Evolutionary conservation across 2,797 vertebrate species (phyloP), one percentile per base, ranked within the genome.

Genomic region (Cheirogaleus major): DNA sequence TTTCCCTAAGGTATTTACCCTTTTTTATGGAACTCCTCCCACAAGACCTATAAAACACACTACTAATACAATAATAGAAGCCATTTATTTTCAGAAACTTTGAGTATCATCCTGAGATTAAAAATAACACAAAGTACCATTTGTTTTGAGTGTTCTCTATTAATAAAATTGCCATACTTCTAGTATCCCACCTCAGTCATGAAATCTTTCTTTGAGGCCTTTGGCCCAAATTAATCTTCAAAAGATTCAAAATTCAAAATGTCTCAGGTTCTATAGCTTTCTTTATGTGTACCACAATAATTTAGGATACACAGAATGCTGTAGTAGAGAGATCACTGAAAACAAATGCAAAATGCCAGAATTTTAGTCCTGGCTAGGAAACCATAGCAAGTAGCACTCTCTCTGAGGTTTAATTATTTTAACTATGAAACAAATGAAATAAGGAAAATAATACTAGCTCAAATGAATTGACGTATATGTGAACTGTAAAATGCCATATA

Each of bases 41-140:
- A 27, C 30, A 79, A 2, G 72, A 9, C 67, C 41, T 82, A 43
- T 43, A 85, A 95, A 95, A 82, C 3, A 88, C 1, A 48, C 7
- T 3, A 13, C 8, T 70, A 63, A 82, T 27, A 75, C 92, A 94
- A 94, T 87, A 80, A 48, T 25, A 65, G 57, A 84, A 69, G 5
- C 2, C 15, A 65, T 75, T 89, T 79, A 85, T 89, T 94, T 95
- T 94, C 35, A 93, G 35, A 96, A 94, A 76, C 3, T 14, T 89
- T 89, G 17, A 12, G 23, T n/a, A 70, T 35, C 35, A 94, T 18
- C n/a, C 89, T 15, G 43, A 92, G 35, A 18, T 89, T 93, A 86
- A 94, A 95, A 93, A 50, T 85, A 87, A 95, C 30, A 79, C 32
- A 82, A 91, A 61, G 3, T 35, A 25, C 1, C 20, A 86, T 27